A percentile compares a stretch with the other conserved stretches of the same genome.
phyloP scores from a whole-genome alignment of 2,113 vertebrate genomes.

The Cariama cristata region DNA sequence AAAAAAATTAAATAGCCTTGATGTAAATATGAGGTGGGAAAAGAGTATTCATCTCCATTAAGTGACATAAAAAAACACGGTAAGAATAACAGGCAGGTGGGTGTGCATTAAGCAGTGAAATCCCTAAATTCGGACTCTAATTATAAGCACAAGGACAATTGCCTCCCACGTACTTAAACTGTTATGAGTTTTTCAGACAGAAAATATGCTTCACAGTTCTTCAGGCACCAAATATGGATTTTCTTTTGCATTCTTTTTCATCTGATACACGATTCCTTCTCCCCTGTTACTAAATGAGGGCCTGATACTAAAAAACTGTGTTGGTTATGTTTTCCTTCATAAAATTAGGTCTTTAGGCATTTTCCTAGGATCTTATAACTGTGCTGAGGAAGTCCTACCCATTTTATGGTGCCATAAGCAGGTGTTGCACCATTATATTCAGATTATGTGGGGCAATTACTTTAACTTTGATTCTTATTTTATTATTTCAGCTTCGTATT shows the following conservation, averaged over 20 bases:
- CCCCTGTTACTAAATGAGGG: not conserved
- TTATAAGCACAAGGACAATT: constrained; percentile 75
- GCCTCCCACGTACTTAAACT: constrained; percentile 65
- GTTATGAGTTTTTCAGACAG: constrained; percentile 43
- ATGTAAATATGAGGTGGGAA: constrained; percentile 71
- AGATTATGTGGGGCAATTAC: not conserved
- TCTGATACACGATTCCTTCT: not conserved
- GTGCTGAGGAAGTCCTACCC: not conserved
- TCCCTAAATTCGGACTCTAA: constrained; percentile 73
- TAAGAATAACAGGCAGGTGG: constrained; percentile 60
- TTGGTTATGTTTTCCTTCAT: not conserved
- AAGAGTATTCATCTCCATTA: constrained; percentile 74
- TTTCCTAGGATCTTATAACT: not conserved
- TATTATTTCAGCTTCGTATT: not conserved
- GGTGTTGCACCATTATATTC: not conserved
- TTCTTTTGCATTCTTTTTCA: constrained; percentile 52
- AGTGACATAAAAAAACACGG: constrained; percentile 57
- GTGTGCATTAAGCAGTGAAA: constrained; percentile 62
- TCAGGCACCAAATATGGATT: constrained; percentile 59
- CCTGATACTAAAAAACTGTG: not conserved
- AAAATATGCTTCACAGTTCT: constrained; percentile 61
- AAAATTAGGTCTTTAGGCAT: not conserved
- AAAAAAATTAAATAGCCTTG: constrained; percentile 66
- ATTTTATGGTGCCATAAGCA: not conserved
- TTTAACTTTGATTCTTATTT: not conserved